Evolutionary conservation across 2,113 vertebrate species (phyloP).

Genomic region (Aspidoscelis tigris): DNA sequence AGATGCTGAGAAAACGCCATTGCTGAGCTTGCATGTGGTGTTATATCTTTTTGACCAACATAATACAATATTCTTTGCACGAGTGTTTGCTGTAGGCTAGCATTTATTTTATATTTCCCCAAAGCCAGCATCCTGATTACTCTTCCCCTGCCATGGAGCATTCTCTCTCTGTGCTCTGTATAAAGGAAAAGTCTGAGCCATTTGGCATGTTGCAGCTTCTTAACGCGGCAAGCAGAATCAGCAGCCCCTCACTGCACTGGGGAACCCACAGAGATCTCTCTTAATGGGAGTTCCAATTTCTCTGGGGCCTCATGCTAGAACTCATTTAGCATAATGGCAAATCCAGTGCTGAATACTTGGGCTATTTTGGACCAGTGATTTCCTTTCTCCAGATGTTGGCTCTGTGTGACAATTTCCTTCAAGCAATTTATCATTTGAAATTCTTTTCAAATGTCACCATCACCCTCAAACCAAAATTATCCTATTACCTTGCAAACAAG

Average conservation of each 20-base stretch:
- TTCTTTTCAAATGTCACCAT: conserved; percentile 59
- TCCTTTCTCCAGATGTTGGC: conserved; percentile 40
- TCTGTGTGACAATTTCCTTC: conserved; percentile 31
- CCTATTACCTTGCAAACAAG: conserved; percentile 38
- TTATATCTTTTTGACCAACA: neutral
- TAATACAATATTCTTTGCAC: neutral
- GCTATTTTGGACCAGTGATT: conserved; percentile 39
- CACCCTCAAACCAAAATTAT: conserved; percentile 46
- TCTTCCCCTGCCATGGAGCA: neutral
- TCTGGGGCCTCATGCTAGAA: neutral
- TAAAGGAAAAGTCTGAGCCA: neutral
- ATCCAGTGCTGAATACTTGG: conserved; percentile 10
- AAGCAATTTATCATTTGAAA: conserved; percentile 48
- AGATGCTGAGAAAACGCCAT: neutral
- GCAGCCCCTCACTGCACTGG: neutral
- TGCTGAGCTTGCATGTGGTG: neutral
- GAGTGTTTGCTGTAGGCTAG: neutral
- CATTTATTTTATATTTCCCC: neutral
- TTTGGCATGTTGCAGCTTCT: neutral
- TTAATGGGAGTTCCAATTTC: neutral
- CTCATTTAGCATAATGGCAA: conserved; percentile 12
- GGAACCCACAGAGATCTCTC: neutral
- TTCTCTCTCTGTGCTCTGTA: neutral
- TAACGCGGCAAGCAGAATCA: neutral
- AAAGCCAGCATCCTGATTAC: neutral